Conservation (phyloP, 2,113 vertebrate genomes). For the Marcusenius ussheri region DNA sequence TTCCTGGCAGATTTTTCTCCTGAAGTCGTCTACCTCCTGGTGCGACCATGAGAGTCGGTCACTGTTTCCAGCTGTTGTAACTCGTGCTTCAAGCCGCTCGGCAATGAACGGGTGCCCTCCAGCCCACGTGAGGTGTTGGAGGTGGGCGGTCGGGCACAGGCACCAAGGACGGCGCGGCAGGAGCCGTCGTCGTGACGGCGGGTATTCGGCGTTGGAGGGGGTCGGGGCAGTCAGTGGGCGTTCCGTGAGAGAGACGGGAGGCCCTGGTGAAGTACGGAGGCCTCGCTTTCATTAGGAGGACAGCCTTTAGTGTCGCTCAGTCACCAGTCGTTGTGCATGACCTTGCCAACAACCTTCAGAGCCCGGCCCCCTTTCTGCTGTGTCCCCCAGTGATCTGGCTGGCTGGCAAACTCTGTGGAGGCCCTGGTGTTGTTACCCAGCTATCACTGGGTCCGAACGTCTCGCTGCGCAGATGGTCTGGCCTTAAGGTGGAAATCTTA, state of each 20-base stretch:
- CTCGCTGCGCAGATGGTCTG: slow-evolving; percentile 3
- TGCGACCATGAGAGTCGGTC: neutral
- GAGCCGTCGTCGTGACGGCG: neutral
- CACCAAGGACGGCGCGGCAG: neutral
- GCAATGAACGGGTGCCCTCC: neutral
- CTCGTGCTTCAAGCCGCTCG: neutral
- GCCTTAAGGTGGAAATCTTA: neutral
- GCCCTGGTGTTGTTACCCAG: neutral
- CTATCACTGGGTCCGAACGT: neutral
- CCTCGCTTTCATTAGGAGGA: neutral
- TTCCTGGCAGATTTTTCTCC: neutral
- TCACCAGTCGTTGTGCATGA: neutral
- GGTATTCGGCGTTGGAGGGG: neutral
- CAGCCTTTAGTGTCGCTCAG: neutral
- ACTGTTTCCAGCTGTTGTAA: neutral
- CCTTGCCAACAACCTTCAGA: neutral
- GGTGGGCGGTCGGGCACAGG: neutral
- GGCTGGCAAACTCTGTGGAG: neutral
- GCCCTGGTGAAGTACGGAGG: neutral
- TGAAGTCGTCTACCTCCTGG: neutral
- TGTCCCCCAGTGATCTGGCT: neutral
- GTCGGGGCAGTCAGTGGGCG: neutral
- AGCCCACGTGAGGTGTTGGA: neutral
- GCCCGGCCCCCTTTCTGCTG: neutral
- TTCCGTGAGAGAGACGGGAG: neutral